Conservation (phyloP, 2,113 vertebrate species). For the Amblyornis subalaris region DNA sequence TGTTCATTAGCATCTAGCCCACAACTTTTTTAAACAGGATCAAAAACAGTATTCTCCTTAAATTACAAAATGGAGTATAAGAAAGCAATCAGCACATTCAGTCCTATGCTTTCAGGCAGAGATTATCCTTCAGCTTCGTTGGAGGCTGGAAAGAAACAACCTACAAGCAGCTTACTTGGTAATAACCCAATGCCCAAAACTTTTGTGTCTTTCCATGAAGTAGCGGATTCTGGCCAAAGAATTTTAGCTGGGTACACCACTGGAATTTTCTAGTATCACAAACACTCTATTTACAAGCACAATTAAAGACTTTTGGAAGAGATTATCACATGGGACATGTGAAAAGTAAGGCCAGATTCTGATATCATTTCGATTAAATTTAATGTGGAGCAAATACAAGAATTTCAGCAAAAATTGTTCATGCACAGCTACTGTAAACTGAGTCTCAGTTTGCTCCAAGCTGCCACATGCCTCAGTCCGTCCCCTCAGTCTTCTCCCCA, state of each 20-base stretch:
- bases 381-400: not conserved
- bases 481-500: not conserved
- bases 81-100: not conserved
- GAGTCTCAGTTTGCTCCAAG: not conserved
- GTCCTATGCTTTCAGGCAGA: not conserved
- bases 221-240: not conserved
- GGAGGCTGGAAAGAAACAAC: not conserved
- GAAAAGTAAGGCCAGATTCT: not conserved
- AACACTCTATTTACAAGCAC: not conserved
- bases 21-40: not conserved
- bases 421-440: not conserved
- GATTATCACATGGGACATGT: rapidly evolving
- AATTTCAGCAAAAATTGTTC: not conserved
- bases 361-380: not conserved
- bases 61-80: not conserved
- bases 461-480: not conserved
- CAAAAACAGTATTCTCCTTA: not conserved
- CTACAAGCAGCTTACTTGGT: not conserved
- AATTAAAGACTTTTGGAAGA: not conserved
- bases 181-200: not conserved
- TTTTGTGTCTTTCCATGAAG: not conserved
- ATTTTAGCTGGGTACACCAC: not conserved
- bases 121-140: not conserved
- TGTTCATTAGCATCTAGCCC: not conserved
- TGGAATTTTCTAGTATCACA: not conserved